phyloP scores from a whole-genome alignment of 2,113 vertebrate genomes.

The Sceloporus tristichus region DNA sequence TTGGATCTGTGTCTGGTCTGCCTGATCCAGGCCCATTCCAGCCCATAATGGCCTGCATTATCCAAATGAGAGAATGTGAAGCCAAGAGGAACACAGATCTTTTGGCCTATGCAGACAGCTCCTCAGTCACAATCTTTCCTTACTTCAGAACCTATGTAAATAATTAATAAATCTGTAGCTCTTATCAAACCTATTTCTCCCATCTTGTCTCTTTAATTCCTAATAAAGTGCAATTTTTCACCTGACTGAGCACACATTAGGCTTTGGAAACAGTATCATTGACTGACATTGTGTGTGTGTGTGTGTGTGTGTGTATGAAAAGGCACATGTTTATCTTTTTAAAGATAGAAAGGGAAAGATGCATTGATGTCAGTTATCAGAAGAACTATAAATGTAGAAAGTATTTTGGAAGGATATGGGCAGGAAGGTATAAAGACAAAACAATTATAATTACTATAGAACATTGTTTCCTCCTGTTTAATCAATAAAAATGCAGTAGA shows the following conservation, averaged over 20 bases:
- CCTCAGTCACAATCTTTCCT: background rate
- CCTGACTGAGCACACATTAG: background rate
- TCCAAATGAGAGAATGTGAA: no score
- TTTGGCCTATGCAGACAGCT: no score
- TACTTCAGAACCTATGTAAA: background rate
- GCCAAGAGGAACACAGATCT: no score
- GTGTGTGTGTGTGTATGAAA: no score
- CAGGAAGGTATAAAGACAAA: background rate
- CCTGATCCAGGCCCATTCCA: no score
- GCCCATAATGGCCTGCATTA: no score
- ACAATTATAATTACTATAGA: background rate
- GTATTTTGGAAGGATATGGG: background rate
- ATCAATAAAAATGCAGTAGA: background rate
- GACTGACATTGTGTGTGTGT: background rate
- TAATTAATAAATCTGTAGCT: background rate
- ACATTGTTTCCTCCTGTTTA: background rate
- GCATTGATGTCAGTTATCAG: no score
- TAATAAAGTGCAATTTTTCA: background rate
- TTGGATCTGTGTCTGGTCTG: no score
- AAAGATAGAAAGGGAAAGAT: background rate
- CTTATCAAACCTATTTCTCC: background rate
- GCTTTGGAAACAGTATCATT: background rate
- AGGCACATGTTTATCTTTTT: background rate
- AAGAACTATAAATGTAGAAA: background rate
- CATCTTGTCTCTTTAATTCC: background rate